A percentile compares a stretch with the other conserved stretches of the same genome.
phyloP scores from a whole-genome alignment of 1,140 invertebrate species.

The Glossosoma conforme region DNA sequence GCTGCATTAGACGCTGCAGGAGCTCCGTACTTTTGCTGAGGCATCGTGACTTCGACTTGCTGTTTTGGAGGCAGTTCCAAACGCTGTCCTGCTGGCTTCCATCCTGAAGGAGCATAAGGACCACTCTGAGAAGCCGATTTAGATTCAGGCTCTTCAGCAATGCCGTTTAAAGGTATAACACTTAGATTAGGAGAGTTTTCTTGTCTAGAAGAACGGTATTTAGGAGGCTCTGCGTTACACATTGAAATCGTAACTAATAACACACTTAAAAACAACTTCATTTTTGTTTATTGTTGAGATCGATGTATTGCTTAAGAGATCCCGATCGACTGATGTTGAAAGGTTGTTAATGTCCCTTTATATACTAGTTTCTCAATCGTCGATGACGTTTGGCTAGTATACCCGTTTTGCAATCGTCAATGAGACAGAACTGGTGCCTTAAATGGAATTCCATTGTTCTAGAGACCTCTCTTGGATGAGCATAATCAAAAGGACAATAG shows the following conservation, averaged over 20 bases:
- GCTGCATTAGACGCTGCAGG: conserved; percentile 36
- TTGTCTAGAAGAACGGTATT: conserved; percentile 8
- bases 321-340: conserved; percentile 1
- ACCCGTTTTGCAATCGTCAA: not conserved
- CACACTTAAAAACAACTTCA: conserved; percentile 1
- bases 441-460: not conserved
- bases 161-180: conserved; percentile 31
- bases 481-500: not conserved
- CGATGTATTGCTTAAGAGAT: not conserved
- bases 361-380: not conserved
- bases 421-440: not conserved
- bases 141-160: conserved; percentile 23
- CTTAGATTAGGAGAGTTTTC: not conserved
- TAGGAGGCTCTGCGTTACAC: conserved; percentile 1
- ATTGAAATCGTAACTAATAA: not conserved
- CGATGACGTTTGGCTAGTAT: not conserved
- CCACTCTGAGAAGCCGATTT: conserved; percentile 23
- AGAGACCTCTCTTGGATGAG: not conserved
- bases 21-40: conserved; percentile 40
- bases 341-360: conserved; percentile 5
- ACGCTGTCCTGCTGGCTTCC: conserved; percentile 36
- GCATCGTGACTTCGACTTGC: conserved; percentile 38
- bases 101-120: conserved; percentile 44
- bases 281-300: conserved; percentile 11
- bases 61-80: conserved; percentile 42